phyloP scores from a whole-genome alignment of 2,888 invertebrate genomes.

The Thecophora atra region DNA sequence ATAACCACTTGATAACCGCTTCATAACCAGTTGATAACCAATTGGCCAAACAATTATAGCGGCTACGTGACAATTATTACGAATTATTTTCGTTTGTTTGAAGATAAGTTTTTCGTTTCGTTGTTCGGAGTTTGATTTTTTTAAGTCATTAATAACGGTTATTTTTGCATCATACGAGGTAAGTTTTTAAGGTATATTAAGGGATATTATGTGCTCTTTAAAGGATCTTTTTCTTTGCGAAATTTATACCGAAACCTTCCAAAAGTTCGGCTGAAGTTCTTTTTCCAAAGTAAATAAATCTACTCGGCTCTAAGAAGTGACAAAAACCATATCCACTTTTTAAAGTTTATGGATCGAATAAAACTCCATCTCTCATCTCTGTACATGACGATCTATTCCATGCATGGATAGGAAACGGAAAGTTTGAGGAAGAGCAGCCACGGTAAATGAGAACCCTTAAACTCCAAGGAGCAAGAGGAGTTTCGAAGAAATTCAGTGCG shows the following conservation, averaged over 20 bases:
- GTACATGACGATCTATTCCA: no score
- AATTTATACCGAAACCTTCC: neutral
- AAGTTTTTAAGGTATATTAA: neutral
- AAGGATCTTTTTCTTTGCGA: neutral
- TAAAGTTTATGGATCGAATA: neutral
- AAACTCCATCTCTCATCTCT: neutral
- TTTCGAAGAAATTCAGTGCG: neutral
- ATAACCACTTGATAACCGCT: no score
- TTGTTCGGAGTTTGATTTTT: no score
- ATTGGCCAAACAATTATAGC: no score
- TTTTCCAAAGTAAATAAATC: neutral
- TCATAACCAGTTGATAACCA: no score
- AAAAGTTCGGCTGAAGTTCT: neutral
- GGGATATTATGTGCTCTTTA: neutral
- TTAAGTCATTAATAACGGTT: no score
- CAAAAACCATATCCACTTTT: neutral
- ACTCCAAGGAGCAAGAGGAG: neutral
- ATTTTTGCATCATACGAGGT: no score
- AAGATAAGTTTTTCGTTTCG: no score
- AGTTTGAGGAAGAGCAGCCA: neutral
- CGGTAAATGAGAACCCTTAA: neutral
- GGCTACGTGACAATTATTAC: no score
- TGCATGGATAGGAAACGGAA: neutral
- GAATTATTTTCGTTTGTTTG: no score
- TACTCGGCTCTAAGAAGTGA: neutral